Percentiles rank a stretch among this genome's conserved stretches.
phyloP scores from a whole-genome alignment of 2,113 vertebrate genomes.

The Podocnemis expansa region DNA sequence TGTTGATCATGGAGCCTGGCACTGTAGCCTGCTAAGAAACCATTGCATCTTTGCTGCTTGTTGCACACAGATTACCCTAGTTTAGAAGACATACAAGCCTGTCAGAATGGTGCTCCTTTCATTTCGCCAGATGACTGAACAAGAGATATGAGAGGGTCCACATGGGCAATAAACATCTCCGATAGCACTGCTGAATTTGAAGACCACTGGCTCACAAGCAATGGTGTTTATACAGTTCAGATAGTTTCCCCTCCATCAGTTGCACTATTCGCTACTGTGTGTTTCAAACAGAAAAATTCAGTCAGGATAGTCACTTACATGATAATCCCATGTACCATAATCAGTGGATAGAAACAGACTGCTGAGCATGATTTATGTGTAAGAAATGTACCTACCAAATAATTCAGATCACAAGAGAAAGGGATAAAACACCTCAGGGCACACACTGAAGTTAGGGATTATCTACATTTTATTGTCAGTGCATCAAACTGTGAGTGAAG shows the following conservation, averaged over 20 bases:
- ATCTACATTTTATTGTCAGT: neutral
- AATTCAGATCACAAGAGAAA: rapidly evolving
- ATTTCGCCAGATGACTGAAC: neutral
- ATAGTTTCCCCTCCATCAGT: neutral
- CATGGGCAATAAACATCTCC: constrained; percentile 4
- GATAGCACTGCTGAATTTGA: neutral
- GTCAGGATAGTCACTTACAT: neutral
- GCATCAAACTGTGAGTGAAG: neutral
- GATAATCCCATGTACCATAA: neutral
- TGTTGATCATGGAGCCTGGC: constrained; percentile 45
- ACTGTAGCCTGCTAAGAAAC: constrained; percentile 27
- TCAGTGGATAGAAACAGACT: neutral
- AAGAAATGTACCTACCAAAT: neutral
- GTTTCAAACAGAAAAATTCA: neutral
- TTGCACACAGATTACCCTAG: constrained; percentile 24
- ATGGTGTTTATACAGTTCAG: neutral
- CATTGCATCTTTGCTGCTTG: neutral
- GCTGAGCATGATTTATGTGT: neutral
- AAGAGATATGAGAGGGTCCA: neutral
- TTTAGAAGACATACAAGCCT: constrained; percentile 32
- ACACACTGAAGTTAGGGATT: neutral
- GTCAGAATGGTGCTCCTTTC: neutral
- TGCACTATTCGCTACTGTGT: neutral
- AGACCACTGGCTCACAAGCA: neutral
- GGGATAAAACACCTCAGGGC: rapidly evolving